Base-by-base conservation (phyloP, 2,888 invertebrate genomes). In the Drosophila phalerata region DNA sequence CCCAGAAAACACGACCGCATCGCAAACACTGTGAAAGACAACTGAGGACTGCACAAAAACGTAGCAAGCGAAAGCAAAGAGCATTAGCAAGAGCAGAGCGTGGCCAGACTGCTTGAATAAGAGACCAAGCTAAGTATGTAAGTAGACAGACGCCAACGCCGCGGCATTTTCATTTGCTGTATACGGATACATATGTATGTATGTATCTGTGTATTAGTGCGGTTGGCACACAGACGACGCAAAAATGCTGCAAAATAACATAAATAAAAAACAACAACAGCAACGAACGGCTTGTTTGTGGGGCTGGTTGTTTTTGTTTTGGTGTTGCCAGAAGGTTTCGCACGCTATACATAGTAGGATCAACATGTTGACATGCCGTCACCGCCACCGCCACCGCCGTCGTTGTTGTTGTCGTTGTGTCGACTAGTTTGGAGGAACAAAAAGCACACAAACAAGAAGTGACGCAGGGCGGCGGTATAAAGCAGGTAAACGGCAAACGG, bases 401-500 rank as follows among this genome's bases (percentile, higher is more conserved):
- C 28, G 37, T 37, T 37, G 37, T 37, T n/a, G 30, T 11, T n/a
- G n/a, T n/a, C n/a, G n/a, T n/a, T n/a, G n/a, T n/a, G n/a, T 45
- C 42, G 45, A 42, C 51, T 34, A 69, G 81, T 62, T 87, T 69
- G 85, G 51, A 19, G 85, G 81, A 69, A 81, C 69, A 69, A 78
- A 83, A 85, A 75, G 73, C 81, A 86, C 87, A 86, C 85, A 86
- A 86, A 86, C 85, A 86, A 86, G 85, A 86, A 86, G 85, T 57
- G 85, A 80, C 72, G 85, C 69, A 77, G 72, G 38, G 81, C 63
- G 74, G 84, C 34, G 74, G 80, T 66, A 55, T 63, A 53, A 68
- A 69, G 75, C 73, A 87, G 87, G 83, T 74, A 85, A n/a, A n/a
- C n/a, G 76, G 68, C 47, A 77, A 81, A 87, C 85, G 85, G 84